Evolutionary conservation across 2,113 vertebrate species (phyloP).

Genomic region (Xenotilapia caudafasciata): DNA sequence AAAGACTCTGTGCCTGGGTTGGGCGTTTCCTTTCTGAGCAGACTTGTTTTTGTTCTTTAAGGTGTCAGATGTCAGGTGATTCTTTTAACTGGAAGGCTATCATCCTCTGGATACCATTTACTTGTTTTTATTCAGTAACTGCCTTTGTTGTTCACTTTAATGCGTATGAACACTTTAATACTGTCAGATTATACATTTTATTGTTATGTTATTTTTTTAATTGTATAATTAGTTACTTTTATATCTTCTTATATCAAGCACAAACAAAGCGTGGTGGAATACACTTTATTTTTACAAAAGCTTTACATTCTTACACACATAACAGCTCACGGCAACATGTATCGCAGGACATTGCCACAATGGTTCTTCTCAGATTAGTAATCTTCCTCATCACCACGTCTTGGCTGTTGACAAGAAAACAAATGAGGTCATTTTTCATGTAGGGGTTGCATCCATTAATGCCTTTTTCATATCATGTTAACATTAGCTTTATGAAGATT

Average conservation of each 20-base stretch:
- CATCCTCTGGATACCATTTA: neutral
- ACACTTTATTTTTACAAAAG: conserved; percentile 48
- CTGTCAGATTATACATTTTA: neutral
- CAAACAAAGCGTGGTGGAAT: neutral
- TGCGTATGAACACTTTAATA: neutral
- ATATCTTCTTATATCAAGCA: neutral
- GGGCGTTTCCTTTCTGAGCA: neutral
- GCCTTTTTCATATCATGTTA: neutral
- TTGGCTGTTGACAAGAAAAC: conserved; percentile 9
- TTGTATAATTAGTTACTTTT: neutral
- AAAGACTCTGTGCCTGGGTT: neutral
- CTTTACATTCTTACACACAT: conserved; percentile 16
- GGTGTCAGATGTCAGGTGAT: neutral
- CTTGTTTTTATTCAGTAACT: neutral
- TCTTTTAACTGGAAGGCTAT: neutral
- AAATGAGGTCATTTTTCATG: neutral
- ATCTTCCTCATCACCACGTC: neutral
- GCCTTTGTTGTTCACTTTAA: neutral
- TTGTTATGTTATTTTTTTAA: neutral
- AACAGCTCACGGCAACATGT: neutral
- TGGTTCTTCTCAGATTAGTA: neutral
- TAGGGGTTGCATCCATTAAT: neutral
- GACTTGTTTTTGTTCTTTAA: neutral
- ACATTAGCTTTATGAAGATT: neutral
- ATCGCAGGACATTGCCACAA: neutral